These are phyloP conservation scores for Eriosoma lanigerum DNA, from an alignment of 1,140 invertebrate genomes.

Conservation along the genomic window DNA sequence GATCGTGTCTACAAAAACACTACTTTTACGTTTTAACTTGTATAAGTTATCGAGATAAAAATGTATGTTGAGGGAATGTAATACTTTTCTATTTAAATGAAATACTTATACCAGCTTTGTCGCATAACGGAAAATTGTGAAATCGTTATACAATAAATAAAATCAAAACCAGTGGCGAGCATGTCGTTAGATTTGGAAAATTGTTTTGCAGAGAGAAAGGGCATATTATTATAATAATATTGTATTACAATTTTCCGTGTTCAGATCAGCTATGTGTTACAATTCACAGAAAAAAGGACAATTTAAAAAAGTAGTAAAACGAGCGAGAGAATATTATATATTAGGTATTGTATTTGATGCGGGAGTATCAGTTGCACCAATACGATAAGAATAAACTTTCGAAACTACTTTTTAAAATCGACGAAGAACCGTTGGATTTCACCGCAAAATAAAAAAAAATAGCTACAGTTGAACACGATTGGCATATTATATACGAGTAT, in stretches of 20 bases:
- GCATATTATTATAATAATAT: background rate
- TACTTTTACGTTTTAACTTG: too few species aligned
- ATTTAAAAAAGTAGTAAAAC: too few species aligned
- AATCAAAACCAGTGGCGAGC: background rate
- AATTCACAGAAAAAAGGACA: background rate
- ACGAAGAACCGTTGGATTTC: background rate
- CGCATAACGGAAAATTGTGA: background rate
- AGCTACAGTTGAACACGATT: too few species aligned
- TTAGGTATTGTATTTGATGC: too few species aligned
- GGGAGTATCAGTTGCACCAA: background rate
- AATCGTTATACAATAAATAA: background rate
- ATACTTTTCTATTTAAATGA: too few species aligned
- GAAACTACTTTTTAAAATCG: background rate
- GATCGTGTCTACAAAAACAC: too few species aligned
- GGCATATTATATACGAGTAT: too few species aligned
- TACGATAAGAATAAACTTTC: constrained; percentile 13
- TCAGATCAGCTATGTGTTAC: constrained; percentile 1
- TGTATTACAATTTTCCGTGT: background rate
- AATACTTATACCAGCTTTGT: background rate
- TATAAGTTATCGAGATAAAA: too few species aligned
- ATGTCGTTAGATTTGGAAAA: background rate
- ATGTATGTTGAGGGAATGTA: too few species aligned
- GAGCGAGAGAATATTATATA: too few species aligned
- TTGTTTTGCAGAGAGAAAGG: background rate
- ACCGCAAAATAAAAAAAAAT: too few species aligned